Evolutionary conservation across 2,797 vertebrate species (phyloP).

Genomic region (Urocyon cinereoargenteus): DNA sequence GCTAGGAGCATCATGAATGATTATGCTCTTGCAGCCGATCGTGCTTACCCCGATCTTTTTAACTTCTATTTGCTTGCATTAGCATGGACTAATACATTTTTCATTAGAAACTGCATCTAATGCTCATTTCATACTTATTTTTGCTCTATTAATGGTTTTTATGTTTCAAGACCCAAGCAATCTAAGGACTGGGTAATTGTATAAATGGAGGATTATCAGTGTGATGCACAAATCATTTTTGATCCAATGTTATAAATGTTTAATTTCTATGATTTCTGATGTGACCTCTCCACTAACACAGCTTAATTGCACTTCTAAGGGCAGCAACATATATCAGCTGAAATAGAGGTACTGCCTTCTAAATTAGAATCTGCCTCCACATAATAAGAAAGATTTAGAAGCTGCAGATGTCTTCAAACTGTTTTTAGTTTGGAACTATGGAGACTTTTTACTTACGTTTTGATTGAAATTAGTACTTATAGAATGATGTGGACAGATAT

Average conservation of each 20-base stretch:
- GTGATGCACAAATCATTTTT: neutral
- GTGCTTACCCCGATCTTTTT: conserved; percentile 43
- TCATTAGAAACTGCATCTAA: conserved; percentile 64
- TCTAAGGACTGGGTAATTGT: conserved; percentile 52
- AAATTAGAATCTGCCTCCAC: conserved; percentile 63
- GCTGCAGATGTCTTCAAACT: conserved; percentile 20
- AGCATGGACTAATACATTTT: conserved; percentile 67
- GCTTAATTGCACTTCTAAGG: conserved; percentile 74
- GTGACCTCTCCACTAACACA: conserved; percentile 12
- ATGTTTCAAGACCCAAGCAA: conserved; percentile 66
- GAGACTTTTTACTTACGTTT: conserved; percentile 50
- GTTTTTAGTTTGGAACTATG: neutral
- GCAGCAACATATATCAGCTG: neutral
- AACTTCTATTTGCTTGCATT: conserved; percentile 59
- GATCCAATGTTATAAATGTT: conserved; percentile 65
- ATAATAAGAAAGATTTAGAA: conserved; percentile 61
- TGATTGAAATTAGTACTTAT: conserved; percentile 74
- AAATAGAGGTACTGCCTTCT: neutral
- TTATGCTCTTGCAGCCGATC: neutral
- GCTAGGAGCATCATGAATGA: neutral
- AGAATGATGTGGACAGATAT: conserved; percentile 18
- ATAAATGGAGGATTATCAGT: conserved; percentile 66
- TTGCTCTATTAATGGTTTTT: conserved; percentile 67
- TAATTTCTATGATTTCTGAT: conserved; percentile 73
- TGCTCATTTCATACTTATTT: conserved; percentile 77